Evolutionary conservation across 2,888 invertebrate genomes (phyloP), one percentile per base, ranked within the genome.

Genomic region (Cyclophora punctaria): DNA sequence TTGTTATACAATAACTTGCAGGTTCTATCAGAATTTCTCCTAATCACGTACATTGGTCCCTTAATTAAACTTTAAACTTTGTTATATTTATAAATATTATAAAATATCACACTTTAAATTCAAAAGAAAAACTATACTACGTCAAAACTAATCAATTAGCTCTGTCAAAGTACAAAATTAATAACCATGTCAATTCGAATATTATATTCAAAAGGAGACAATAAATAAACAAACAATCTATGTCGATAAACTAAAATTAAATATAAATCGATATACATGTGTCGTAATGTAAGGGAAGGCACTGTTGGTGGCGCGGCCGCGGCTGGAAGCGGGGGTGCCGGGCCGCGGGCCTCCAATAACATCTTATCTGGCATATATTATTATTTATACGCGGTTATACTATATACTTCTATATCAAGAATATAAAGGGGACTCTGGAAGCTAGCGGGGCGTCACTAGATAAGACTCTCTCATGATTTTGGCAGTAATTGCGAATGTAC

Each of bases 31-130:
- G 83, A 85, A 83, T 85, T 85, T 85, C 83, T 83, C 82, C 85
- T 87, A 84, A 83, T 82, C 80, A 80, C 76, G 79, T 82, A 87
- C 75, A 86, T 88, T 88, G 87, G 88, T 88, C 87, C 88, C 88
- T 87, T 87, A 85, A 79, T 85, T 84, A 82, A 86, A 83, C 83
- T 80, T 84, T 83, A 76, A 84, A 85, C 84, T 84, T 85, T 86
- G 79, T 85, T 85, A 85, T 83, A 44, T 33, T 20, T 44, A 86
- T 86, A 85, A 86, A 86, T 86, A 86, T 83, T 84, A 85, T 83
- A 86, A 87, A 87, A 88, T 88, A 88, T 88, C 88, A 88, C 88
- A 87, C 88, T 85, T 87, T 86, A 85, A 85, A 86, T 86, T 87
- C 85, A 85, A 87, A 83, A 73, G 73, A 81, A 78, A 83, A 82